A percentile compares a stretch with the other conserved stretches of the same genome.
Conservation (phyloP, 2,113 vertebrate species). For the Pheucticus melanocephalus region DNA sequence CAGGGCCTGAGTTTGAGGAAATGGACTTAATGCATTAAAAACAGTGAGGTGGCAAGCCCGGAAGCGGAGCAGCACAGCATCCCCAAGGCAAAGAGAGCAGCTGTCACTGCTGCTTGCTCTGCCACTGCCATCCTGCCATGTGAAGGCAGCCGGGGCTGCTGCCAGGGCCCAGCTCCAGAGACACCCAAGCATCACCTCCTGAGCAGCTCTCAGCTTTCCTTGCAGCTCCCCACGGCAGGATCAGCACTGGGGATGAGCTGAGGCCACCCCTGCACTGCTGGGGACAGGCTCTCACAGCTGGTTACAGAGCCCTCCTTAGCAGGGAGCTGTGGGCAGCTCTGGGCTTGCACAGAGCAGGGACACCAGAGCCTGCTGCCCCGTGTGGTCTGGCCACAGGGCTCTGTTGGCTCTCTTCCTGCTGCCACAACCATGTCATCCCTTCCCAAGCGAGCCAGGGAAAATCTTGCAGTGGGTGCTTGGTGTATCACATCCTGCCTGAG, state of each 20-base stretch:
- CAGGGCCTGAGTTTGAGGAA: neutral
- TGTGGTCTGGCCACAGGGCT: fast-evolving
- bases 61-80: neutral
- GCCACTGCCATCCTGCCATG: neutral
- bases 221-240: neutral
- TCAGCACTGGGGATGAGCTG: fast-evolving
- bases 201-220: neutral
- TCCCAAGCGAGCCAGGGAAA: neutral
- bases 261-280: fast-evolving
- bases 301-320: neutral
- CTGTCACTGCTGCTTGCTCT: neutral
- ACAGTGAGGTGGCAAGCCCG: neutral
- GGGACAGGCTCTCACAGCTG: fast-evolving
- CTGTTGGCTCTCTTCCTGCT: neutral
- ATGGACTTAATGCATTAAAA: neutral
- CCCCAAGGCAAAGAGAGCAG: neutral
- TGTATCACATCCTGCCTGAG: neutral
- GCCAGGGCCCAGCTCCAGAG: neutral
- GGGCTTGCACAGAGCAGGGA: neutral
- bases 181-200: fast-evolving
- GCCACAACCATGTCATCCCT: neutral
- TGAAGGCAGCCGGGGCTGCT: neutral
- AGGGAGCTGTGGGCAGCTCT: neutral
- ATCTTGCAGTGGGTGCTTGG: neutral
- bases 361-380: neutral